phyloP scores from a whole-genome alignment of 2,797 vertebrate species.

The Tokudaia tokunoshimensis region DNA sequence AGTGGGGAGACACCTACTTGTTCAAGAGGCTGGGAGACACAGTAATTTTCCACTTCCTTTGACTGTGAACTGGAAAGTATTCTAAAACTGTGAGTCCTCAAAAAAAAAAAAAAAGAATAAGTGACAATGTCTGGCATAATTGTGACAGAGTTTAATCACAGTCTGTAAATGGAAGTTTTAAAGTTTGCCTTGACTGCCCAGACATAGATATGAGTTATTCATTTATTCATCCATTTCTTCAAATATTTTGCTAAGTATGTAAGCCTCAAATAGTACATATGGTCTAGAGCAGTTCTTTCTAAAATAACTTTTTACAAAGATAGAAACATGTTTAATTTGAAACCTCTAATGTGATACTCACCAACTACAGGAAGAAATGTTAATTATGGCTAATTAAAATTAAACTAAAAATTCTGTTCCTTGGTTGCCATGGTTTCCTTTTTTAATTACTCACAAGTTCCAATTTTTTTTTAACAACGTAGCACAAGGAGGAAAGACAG shows the following conservation, averaged over 20 bases:
- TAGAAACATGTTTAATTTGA: slow-evolving; percentile 47
- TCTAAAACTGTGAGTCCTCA: not conserved
- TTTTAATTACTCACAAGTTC: slow-evolving; percentile 26
- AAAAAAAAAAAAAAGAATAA: not conserved
- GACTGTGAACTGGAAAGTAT: not conserved
- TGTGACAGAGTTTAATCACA: slow-evolving; percentile 18
- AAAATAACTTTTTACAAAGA: slow-evolving; percentile 20
- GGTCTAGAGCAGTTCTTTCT: not conserved
- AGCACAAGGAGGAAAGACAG: not conserved
- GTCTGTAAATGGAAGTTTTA: not conserved
- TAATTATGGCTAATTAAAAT: slow-evolving; percentile 51
- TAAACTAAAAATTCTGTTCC: not conserved
- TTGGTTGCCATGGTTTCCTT: not conserved
- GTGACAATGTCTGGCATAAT: not conserved
- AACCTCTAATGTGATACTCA: not conserved
- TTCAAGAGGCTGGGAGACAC: too few relatives aligned
- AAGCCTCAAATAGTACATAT: not conserved
- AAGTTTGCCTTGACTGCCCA: not conserved
- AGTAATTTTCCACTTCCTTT: not conserved
- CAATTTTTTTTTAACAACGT: not conserved
- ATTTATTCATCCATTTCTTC: slow-evolving; percentile 37
- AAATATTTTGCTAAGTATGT: slow-evolving; percentile 31
- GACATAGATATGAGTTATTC: slow-evolving; percentile 19
- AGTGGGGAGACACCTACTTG: not conserved
- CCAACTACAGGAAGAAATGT: slow-evolving; percentile 8